Evolutionary conservation across 2,113 vertebrate genomes (phyloP).

Genomic region (Ailurus styani): DNA sequence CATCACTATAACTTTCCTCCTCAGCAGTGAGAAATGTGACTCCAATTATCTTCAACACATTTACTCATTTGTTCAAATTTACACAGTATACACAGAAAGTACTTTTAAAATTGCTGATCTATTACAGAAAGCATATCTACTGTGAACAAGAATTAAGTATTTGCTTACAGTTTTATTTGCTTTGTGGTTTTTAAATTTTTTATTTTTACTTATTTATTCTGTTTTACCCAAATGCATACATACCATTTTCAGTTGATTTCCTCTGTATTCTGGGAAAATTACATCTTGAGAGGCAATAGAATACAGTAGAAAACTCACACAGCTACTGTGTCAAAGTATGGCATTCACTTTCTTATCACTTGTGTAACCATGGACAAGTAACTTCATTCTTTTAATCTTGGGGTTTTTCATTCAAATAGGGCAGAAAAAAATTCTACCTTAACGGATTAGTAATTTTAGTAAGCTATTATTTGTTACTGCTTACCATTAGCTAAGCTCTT

Average conservation of each 20-base stretch:
- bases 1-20: background rate
- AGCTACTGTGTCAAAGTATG: background rate
- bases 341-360: background rate
- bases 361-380: background rate
- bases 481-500: background rate
- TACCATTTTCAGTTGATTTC: background rate
- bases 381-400: background rate
- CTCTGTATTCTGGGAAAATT: background rate
- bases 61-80: conserved; percentile 16
- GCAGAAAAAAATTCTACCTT: background rate
- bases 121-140: background rate
- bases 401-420: background rate
- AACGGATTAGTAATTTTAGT: background rate
- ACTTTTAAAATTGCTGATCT: conserved; percentile 20
- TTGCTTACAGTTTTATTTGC: background rate
- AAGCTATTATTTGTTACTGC: background rate
- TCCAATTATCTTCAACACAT: background rate
- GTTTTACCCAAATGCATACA: background rate
- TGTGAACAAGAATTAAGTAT: conserved; percentile 13
- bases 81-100: background rate
- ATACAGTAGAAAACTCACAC: background rate
- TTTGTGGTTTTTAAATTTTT: background rate
- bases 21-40: background rate
- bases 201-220: background rate
- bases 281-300: background rate